These are phyloP conservation scores for Lepidurus arcticus DNA, from an alignment of 1,140 invertebrate species.

Conservation along the genomic window DNA sequence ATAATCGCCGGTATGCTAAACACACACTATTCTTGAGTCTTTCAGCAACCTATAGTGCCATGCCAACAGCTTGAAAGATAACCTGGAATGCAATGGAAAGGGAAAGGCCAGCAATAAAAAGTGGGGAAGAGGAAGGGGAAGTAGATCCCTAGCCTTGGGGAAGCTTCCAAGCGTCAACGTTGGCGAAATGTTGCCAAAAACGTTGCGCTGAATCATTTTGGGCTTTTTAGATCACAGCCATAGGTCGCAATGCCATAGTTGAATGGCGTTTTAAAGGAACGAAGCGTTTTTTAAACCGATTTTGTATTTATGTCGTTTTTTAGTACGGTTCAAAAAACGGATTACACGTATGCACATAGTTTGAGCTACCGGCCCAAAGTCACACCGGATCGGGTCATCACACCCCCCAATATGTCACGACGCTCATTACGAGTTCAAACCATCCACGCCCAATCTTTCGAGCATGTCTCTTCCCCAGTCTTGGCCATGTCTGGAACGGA, in stretches of 20 bases:
- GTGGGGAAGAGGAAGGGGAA: neutral
- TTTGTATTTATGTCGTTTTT: neutral
- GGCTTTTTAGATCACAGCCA: neutral
- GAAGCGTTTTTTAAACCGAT: no score
- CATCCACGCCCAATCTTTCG: neutral
- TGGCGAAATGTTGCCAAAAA: neutral
- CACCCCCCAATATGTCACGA: constrained; percentile 25
- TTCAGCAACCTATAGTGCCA: no score
- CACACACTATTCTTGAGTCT: neutral
- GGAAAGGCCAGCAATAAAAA: neutral
- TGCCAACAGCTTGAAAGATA: neutral
- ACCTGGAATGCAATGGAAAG: neutral
- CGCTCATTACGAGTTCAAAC: constrained; percentile 22
- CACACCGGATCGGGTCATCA: constrained; percentile 27
- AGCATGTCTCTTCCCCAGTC: constrained; percentile 4
- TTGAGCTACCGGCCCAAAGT: constrained; percentile 30
- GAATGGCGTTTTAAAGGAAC: no score
- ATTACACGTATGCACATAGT: constrained; percentile 29
- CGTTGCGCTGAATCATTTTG: neutral
- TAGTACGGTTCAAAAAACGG: constrained; percentile 27
- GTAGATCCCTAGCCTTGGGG: neutral
- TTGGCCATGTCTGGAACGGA: neutral
- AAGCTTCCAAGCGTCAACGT: neutral
- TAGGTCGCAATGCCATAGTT: no score
- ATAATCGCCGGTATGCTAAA: constrained; percentile 8